phyloP scores from a whole-genome alignment of 2,113 vertebrate genomes.

The Irena cyanogastra region DNA sequence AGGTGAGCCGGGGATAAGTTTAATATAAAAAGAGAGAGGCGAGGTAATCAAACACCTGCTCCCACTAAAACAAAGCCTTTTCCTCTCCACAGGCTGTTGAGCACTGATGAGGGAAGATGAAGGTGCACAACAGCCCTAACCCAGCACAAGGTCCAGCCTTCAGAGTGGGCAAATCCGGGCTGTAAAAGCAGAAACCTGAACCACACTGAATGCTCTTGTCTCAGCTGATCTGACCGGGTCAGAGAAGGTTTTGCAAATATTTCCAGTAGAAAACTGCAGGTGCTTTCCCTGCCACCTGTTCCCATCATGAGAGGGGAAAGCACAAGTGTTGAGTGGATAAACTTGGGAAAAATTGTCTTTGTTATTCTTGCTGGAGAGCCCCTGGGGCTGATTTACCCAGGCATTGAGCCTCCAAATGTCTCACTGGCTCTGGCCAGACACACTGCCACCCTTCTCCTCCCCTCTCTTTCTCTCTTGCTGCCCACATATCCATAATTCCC shows the following conservation, averaged over 20 bases:
- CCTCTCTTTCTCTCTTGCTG: neutral
- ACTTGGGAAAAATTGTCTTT: neutral
- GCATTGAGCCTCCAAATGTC: neutral
- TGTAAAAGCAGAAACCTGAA: neutral
- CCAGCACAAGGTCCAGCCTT: neutral
- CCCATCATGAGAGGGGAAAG: neutral
- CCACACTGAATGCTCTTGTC: fast-evolving
- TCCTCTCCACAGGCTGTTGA: conserved; percentile 31
- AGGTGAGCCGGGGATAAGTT: neutral
- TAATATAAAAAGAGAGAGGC: conserved; percentile 14
- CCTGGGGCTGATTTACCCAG: neutral
- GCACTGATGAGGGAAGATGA: neutral
- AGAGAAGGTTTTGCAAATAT: neutral
- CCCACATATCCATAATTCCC: neutral
- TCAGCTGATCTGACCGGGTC: neutral
- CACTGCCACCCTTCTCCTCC: neutral
- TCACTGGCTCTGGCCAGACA: neutral
- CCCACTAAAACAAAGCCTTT: conserved; percentile 34
- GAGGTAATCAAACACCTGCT: conserved; percentile 46
- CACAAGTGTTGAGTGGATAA: neutral
- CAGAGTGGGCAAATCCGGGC: neutral
- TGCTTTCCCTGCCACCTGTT: neutral
- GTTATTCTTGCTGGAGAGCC: neutral
- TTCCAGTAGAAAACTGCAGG: neutral
- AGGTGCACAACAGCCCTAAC: neutral